Evolutionary conservation across 2,113 vertebrate genomes (phyloP), one percentile per base, ranked within the genome.

Genomic region (Chionodraco myersi): DNA sequence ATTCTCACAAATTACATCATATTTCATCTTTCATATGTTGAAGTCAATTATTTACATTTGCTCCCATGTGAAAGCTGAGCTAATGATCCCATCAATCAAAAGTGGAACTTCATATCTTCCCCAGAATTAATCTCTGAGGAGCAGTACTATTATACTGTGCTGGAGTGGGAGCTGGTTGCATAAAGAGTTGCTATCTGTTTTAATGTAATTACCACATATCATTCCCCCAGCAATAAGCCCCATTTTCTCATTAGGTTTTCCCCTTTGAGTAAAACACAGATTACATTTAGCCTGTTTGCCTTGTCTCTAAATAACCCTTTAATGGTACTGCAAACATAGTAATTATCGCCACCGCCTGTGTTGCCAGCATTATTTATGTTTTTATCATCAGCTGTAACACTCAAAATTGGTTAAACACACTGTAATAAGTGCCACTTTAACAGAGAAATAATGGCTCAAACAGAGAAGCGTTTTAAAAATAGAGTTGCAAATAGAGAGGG

Each of bases 181-280:
- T 80, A 80, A 84, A 67, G 67, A 83, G 72, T 71, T 82, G 75
- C 63, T 86, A 89, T 90, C 83, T 66, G 66, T 87, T 86, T 92
- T 82, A 87, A 88, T 89, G 60, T 83, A 89, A 90, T 92, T 88
- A 91, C 77, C 65, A 48, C 77, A 60, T 78, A 78, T 87, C 82
- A 56, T 78, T 85, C 72, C 73, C 70, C 0, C 54, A 75, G 61
- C 84, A 88, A 81, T 78, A 81, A 83, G 76, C 62, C 74, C 64
- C 47, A 79, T 83, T 80, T 92, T 68, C 87, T 85, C 88, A 81
- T 92, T 85, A 86, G 67, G 53, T 73, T 74, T 77, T 52, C 72
- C 69, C 77, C 72, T 69, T 77, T 75, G 79, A 91, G 69, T 86
- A 73, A 84, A 83, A 68, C 66, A 57, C 65, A 75, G 53, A 87